Evolutionary conservation across 2,888 invertebrate species (phyloP), one percentile per base, ranked within the genome.

Genomic region (Euproctis similis): DNA sequence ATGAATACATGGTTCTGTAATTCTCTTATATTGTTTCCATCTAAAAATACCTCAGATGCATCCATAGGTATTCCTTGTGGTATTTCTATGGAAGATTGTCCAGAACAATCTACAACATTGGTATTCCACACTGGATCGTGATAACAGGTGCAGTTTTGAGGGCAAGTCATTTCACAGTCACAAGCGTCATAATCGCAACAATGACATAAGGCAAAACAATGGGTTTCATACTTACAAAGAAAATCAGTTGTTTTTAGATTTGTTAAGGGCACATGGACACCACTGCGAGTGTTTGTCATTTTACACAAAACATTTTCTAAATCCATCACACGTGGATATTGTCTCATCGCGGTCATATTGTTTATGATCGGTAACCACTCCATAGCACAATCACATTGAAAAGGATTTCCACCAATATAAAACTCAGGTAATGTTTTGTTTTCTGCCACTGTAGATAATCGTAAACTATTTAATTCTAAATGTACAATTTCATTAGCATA

Each of bases 141-240:
- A 80, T 95, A 97, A 74, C 97, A 97, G 49, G 93, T 92, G 84
- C 97, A 97, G 59, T 95, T 95, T 54, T 90, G 89, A 16, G 97
- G 97, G 64, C 97, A 97, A 42, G 94, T 95, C 93, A 96, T 95
- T 85, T 97, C 95, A 80, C 97, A 97, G 76, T 97, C 97, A 76
- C 97, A 97, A 39, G 94, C 94, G 66, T 96, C 96, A 68, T 95
- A 97, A 68, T 96, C 96, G 77, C 97, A 97, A 77, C 97, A 97
- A 69, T 95, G 95, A 76, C 97, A 97, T 27, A 95, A 88, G 20
- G 96, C 93, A 74, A 96, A 96, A 81, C 97, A 97, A 77, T 96
- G 95, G 29, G 93, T 91, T 64, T 94, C 93, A 85, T 97, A 97
- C 57, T 91, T 92, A 82, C 96, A 97, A 53, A 97, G 87, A 80